Evolutionary conservation across 2,888 invertebrate genomes (phyloP).

Genomic region (Cryptocephalus primarius): DNA sequence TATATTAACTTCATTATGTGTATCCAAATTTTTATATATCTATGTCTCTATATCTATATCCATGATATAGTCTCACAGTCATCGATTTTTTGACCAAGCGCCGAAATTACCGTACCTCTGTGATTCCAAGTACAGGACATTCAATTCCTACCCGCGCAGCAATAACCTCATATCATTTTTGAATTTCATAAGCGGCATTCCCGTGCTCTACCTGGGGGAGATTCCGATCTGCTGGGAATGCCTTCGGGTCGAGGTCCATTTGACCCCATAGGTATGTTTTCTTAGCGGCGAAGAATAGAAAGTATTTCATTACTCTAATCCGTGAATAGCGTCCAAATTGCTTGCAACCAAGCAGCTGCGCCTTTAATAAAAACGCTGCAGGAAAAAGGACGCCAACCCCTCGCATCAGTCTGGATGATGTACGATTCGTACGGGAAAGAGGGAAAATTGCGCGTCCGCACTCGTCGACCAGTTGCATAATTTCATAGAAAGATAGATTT

Average conservation of each 20-base stretch:
- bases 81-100: too few relatives aligned
- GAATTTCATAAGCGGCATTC: conserved; percentile 19
- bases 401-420: background rate
- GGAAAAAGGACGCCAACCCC: background rate
- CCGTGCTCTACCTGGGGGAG: conserved; percentile 18
- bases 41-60: too few relatives aligned
- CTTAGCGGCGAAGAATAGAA: conserved; percentile 15
- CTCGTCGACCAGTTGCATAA: background rate
- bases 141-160: too few relatives aligned
- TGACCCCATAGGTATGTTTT: conserved; percentile 14
- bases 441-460: background rate
- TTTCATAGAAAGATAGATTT: background rate
- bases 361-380: background rate
- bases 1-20: too few relatives aligned
- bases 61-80: too few relatives aligned
- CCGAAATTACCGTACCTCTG: too few relatives aligned
- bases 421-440: background rate
- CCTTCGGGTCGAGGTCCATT: conserved; percentile 6
- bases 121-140: too few relatives aligned
- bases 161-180: conserved; percentile 14
- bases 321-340: conserved; percentile 4
- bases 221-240: conserved; percentile 9
- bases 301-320: conserved; percentile 18
- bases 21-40: too few relatives aligned
- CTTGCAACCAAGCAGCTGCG: too few relatives aligned